A percentile compares a stretch with the other conserved stretches of the same genome.
These are phyloP conservation scores for Agrotis ipsilon DNA, from an alignment of 2,888 invertebrate genomes.

Conservation along the genomic window DNA sequence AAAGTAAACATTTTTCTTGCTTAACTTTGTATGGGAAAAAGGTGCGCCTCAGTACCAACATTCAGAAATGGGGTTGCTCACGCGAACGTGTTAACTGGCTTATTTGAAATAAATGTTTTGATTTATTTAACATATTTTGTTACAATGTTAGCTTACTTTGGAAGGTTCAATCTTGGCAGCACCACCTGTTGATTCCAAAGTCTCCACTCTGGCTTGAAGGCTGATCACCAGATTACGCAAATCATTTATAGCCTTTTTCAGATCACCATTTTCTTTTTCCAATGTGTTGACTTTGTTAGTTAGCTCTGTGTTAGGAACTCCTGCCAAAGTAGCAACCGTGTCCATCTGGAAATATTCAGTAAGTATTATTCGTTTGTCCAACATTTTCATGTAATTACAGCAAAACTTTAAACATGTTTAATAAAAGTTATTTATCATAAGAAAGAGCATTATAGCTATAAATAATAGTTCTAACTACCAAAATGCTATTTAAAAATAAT, in stretches of 20 bases:
- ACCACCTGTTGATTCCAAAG: constrained; percentile 77
- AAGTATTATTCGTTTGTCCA: neutral
- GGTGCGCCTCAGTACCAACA: no score
- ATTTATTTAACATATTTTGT: constrained; percentile 5
- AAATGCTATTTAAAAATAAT: neutral
- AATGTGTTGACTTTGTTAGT: constrained; percentile 89
- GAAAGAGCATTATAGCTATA: no score
- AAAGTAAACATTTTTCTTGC: no score
- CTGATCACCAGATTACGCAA: constrained; percentile 87
- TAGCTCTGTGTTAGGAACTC: constrained; percentile 90
- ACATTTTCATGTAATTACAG: neutral
- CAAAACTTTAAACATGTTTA: neutral
- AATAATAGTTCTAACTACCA: constrained; percentile 11
- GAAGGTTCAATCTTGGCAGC: constrained; percentile 71
- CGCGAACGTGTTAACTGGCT: no score
- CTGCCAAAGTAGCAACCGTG: constrained; percentile 91
- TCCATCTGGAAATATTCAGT: constrained; percentile 91
- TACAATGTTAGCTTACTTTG: constrained; percentile 69
- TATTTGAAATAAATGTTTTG: no score
- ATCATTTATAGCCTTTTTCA: constrained; percentile 87
- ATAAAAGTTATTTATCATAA: no score
- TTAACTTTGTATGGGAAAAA: no score
- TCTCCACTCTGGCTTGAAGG: constrained; percentile 86
- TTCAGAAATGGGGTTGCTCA: no score
- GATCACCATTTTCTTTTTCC: constrained; percentile 91